These are phyloP conservation scores for Sebastes nivosus DNA, from an alignment of 2,797 vertebrate species.

Conservation along the genomic window DNA sequence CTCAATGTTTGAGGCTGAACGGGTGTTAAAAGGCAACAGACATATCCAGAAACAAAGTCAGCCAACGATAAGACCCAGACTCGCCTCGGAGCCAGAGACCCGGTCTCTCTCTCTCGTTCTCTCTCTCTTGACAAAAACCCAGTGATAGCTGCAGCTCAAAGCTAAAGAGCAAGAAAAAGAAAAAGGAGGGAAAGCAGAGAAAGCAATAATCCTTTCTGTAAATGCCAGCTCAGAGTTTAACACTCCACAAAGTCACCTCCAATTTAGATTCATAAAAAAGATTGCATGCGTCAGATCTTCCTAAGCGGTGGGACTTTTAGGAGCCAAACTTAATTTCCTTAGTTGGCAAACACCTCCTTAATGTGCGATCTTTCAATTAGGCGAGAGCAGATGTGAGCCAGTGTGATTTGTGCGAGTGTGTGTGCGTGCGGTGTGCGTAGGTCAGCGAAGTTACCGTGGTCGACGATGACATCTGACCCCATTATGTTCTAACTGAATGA, in stretches of 20 bases:
- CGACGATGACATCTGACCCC: constrained; percentile 53
- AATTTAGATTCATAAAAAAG: constrained; percentile 71
- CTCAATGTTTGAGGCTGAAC: background rate
- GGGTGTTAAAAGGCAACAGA: constrained; percentile 9
- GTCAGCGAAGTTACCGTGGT: constrained; percentile 39
- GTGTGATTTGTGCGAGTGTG: constrained; percentile 25
- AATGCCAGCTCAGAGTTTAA: constrained; percentile 65
- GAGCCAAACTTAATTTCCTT: constrained; percentile 68
- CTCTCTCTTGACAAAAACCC: constrained; percentile 19
- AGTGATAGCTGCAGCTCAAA: constrained; percentile 34
- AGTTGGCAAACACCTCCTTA: constrained; percentile 58
- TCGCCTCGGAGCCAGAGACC: constrained; percentile 30
- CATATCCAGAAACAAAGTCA: constrained; percentile 48
- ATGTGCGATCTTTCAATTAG: constrained; percentile 63
- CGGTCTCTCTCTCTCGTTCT: background rate
- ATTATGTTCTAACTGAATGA: constrained; percentile 38
- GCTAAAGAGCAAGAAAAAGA: constrained; percentile 19
- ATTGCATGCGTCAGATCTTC: constrained; percentile 69
- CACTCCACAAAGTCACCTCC: constrained; percentile 72
- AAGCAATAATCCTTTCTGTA: constrained; percentile 54
- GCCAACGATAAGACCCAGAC: constrained; percentile 36
- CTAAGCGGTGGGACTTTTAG: constrained; percentile 53
- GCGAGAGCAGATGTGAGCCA: constrained; percentile 33
- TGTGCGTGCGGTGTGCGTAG: constrained; percentile 2
- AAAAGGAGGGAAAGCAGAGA: background rate